Evolutionary conservation across 2,888 invertebrate genomes (phyloP).

Genomic region (Steinernema carpocapsae): DNA sequence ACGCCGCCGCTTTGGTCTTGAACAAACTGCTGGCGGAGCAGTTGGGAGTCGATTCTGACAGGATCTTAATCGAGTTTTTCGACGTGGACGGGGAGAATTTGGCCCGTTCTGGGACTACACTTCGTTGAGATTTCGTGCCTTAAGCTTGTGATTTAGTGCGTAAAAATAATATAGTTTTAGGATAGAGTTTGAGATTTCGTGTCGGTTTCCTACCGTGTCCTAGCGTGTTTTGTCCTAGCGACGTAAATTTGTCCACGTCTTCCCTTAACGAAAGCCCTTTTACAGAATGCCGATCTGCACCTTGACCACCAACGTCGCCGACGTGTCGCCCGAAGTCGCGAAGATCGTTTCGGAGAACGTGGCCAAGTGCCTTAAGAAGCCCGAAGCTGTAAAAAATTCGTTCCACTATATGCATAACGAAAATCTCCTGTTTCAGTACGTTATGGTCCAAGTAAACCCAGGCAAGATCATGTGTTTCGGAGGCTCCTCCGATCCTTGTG

Average conservation of each 20-base stretch:
- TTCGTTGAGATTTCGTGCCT: too few relatives aligned
- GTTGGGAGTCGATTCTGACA: conserved; percentile 43
- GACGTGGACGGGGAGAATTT: conserved; percentile 47
- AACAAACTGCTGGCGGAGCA: conserved; percentile 50
- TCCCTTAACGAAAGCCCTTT: neutral
- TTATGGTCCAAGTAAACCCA: conserved; percentile 51
- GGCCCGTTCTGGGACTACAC: conserved; percentile 50
- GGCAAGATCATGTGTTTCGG: conserved; percentile 48
- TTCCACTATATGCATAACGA: too few relatives aligned
- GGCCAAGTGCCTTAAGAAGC: conserved; percentile 52
- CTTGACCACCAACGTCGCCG: conserved; percentile 39
- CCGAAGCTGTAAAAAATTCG: conserved; percentile 50
- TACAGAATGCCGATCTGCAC: conserved; percentile 42
- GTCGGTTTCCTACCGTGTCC: neutral
- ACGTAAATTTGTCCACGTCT: neutral
- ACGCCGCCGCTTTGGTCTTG: conserved; percentile 45
- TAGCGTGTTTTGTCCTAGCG: neutral
- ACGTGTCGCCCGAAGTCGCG: conserved; percentile 31
- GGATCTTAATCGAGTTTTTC: too few relatives aligned
- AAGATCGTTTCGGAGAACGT: conserved; percentile 39
- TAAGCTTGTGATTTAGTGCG: too few relatives aligned
- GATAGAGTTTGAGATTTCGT: neutral
- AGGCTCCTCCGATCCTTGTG: conserved; percentile 50
- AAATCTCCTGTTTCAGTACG: conserved; percentile 45
- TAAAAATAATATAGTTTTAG: too few relatives aligned